A percentile compares a stretch with the other conserved stretches of the same genome.
phyloP scores from a whole-genome alignment of 2,113 vertebrate genomes.

The Callopanchax toddi region DNA sequence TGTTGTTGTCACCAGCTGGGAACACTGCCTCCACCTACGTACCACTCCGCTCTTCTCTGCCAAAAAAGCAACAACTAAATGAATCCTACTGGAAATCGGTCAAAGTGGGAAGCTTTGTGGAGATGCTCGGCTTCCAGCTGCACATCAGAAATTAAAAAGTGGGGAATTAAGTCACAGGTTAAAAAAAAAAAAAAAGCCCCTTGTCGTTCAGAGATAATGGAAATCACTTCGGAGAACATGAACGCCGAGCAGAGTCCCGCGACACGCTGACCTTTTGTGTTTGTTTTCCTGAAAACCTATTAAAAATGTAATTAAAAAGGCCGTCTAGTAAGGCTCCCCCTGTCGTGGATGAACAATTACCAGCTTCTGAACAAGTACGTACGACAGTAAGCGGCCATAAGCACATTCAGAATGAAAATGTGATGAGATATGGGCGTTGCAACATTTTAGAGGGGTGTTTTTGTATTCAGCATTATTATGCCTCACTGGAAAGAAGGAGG shows the following conservation, averaged over 20 bases:
- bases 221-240: conserved; percentile 37
- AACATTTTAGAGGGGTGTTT: conserved; percentile 11
- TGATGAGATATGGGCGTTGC: conserved; percentile 33
- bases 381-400: conserved; percentile 34
- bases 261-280: conserved; percentile 52
- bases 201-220: conserved; percentile 31
- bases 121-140: not conserved
- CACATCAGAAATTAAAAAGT: conserved; percentile 19
- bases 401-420: conserved; percentile 45
- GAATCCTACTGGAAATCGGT: conserved; percentile 15
- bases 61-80: conserved; percentile 25
- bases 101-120: not conserved
- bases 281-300: conserved; percentile 64
- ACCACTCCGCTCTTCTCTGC: conserved; percentile 30
- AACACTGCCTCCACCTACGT: conserved; percentile 42
- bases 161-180: conserved; percentile 18
- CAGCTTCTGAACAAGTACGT: conserved; percentile 50
- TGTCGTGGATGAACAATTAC: conserved; percentile 62
- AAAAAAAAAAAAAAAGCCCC: not conserved
- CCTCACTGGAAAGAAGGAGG: conserved; percentile 20
- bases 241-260: conserved; percentile 25
- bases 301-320: conserved; percentile 71
- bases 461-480: conserved; percentile 28
- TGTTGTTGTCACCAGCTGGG: conserved; percentile 72
- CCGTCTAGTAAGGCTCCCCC: conserved; percentile 42